phyloP scores from a whole-genome alignment of 2,113 vertebrate species.

The Catagonus wagneri region DNA sequence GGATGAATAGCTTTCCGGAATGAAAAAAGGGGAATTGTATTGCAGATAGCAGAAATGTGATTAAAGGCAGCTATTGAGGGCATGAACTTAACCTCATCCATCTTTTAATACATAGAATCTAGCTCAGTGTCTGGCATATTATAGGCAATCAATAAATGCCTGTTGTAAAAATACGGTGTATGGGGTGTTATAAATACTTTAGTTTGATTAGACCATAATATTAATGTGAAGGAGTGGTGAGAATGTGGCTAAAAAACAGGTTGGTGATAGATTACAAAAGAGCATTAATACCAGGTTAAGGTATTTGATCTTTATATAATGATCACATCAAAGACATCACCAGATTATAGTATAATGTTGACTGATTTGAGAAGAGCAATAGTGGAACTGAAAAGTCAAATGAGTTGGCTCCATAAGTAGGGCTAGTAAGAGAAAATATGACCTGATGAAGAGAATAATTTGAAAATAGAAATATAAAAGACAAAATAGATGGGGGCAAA shows the following conservation, averaged over 20 bases:
- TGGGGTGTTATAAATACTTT: not conserved
- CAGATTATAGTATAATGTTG: not conserved
- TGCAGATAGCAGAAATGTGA: not conserved
- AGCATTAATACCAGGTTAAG: not conserved
- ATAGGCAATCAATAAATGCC: not conserved
- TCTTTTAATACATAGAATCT: not conserved
- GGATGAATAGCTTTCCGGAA: not conserved
- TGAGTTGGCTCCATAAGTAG: not conserved
- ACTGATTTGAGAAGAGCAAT: not conserved
- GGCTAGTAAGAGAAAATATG: not conserved
- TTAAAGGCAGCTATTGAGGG: not conserved
- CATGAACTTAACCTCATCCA: not conserved
- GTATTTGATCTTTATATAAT: not conserved
- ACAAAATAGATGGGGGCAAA: not conserved
- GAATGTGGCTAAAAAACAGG: not conserved
- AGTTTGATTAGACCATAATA: not conserved
- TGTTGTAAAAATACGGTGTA: not conserved
- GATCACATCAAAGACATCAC: not conserved
- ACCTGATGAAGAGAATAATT: not conserved
- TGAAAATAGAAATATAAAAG: not conserved
- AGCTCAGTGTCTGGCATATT: slow-evolving; percentile 4
- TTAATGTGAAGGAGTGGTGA: not conserved
- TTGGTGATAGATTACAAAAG: not conserved
- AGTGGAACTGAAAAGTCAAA: not conserved
- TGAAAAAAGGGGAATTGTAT: not conserved